These are phyloP conservation scores for Psammodynastes pulverulentus DNA, from an alignment of 2,113 vertebrate species.

Conservation along the genomic window DNA sequence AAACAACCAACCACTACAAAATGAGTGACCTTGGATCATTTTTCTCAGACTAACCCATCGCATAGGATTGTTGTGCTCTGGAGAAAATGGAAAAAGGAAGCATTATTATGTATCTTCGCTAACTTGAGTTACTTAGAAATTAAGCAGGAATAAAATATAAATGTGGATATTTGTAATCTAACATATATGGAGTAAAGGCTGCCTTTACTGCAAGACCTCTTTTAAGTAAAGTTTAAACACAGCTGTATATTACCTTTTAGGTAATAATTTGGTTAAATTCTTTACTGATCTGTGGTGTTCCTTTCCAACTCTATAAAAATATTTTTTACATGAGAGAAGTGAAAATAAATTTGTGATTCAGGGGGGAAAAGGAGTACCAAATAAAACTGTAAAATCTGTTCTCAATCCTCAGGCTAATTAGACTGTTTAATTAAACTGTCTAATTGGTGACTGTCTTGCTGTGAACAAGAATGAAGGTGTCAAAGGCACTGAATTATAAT, in stretches of 20 bases:
- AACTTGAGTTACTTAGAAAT: background rate
- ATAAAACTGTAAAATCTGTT: constrained; percentile 30
- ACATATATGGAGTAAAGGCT: background rate
- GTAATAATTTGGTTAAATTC: background rate
- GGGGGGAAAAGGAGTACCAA: constrained; percentile 6
- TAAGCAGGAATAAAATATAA: background rate
- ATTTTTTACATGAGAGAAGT: constrained; percentile 1
- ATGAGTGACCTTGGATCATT: background rate
- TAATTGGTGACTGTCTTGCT: constrained; percentile 47
- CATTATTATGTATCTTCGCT: background rate
- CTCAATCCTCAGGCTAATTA: constrained; percentile 5
- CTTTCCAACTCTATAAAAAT: background rate
- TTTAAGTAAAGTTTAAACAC: background rate
- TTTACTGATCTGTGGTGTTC: background rate
- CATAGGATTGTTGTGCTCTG: background rate
- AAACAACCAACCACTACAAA: background rate
- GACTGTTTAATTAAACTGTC: constrained; percentile 30
- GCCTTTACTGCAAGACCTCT: background rate
- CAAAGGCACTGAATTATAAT: background rate
- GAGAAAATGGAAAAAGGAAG: background rate
- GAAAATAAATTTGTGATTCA: background rate
- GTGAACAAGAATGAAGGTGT: constrained; percentile 41
- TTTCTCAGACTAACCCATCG: background rate
- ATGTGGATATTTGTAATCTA: background rate
- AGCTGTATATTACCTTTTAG: background rate